phyloP scores from a whole-genome alignment of 2,797 vertebrate species.

The Mycteria americana region DNA sequence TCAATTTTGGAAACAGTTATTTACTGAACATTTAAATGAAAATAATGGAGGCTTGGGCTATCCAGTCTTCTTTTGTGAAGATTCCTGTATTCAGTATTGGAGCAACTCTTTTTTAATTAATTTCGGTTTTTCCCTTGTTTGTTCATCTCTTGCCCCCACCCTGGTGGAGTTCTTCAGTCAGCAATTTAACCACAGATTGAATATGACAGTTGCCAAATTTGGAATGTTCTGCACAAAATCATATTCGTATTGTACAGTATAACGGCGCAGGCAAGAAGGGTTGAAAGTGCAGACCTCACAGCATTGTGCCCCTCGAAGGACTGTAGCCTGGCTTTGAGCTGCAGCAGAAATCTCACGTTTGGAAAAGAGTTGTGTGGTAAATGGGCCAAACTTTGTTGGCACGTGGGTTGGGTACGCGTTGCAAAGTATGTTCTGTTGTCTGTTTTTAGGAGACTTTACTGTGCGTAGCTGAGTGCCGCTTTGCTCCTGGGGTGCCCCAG shows the following conservation, averaged over 20 bases:
- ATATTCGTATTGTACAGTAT: not conserved
- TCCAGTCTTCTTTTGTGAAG: not conserved
- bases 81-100: not conserved
- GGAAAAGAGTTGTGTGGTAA: not conserved
- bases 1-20: not conserved
- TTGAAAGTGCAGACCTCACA: constrained; percentile 24
- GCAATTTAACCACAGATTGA: constrained; percentile 23
- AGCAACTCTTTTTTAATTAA: not conserved
- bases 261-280: not conserved
- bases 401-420: not conserved
- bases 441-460: not conserved
- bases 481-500: not conserved
- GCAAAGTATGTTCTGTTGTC: not conserved
- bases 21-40: not conserved
- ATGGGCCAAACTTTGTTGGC: not conserved
- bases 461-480: not conserved
- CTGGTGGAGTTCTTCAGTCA: constrained; percentile 9
- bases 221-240: constrained; percentile 32
- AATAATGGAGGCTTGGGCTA: not conserved
- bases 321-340: constrained; percentile 12
- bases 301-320: not conserved
- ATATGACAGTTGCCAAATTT: constrained; percentile 50
- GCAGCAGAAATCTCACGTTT: not conserved
- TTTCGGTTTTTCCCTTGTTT: not conserved
- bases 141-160: not conserved